Evolutionary conservation across 2,888 invertebrate genomes (phyloP).

Genomic region (Laothoe populi): DNA sequence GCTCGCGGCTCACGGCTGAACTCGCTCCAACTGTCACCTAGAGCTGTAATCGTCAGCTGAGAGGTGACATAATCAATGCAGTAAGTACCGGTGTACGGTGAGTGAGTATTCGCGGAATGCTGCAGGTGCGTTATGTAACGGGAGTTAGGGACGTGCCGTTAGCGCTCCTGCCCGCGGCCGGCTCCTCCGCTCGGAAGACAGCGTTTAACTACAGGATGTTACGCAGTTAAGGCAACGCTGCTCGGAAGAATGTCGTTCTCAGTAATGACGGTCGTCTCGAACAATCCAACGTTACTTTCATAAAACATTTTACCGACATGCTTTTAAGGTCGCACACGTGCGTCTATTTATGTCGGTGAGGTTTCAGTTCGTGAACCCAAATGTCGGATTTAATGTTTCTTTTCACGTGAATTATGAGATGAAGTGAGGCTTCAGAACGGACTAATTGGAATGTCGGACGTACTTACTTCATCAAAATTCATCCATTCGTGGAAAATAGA

Average conservation of each 20-base stretch:
- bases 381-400: conserved; percentile 22
- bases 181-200: conserved; percentile 32
- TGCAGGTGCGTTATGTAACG: conserved; percentile 78
- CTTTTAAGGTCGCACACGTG: conserved; percentile 23
- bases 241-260: conserved; percentile 41
- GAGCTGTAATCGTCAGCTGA: conserved; percentile 75
- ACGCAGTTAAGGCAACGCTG: conserved; percentile 39
- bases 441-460: conserved; percentile 64
- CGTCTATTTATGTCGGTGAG: conserved; percentile 30
- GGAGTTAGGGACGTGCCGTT: conserved; percentile 43
- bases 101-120: conserved; percentile 64
- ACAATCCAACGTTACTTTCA: conserved; percentile 27
- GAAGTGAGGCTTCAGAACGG: conserved; percentile 51
- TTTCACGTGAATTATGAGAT: conserved; percentile 36
- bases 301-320: conserved; percentile 18
- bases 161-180: conserved; percentile 25
- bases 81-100: conserved; percentile 75
- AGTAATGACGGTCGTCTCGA: conserved; percentile 46
- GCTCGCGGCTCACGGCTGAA: conserved; percentile 55
- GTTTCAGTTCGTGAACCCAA: conserved; percentile 29
- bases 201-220: conserved; percentile 43
- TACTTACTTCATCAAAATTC: conserved; percentile 57
- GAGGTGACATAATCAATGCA: conserved; percentile 81
- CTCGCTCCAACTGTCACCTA: conserved; percentile 50
- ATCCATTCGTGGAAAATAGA: conserved; percentile 53